phyloP scores from a whole-genome alignment of 2,797 vertebrate genomes.

The Chloroceryle inda region DNA sequence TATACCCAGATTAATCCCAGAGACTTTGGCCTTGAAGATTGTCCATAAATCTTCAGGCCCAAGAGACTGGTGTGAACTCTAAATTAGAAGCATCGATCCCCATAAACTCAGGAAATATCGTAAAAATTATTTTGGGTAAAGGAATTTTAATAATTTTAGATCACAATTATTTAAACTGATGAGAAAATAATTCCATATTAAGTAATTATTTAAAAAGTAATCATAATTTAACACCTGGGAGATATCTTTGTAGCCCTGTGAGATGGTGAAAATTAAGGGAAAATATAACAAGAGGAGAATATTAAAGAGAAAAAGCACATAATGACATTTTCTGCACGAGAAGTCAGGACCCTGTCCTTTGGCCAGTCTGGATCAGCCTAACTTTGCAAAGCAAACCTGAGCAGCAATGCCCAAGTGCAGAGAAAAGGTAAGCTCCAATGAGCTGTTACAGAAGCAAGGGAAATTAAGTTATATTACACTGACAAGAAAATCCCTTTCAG shows the following conservation, averaged over 20 bases:
- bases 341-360: not conserved
- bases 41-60: not conserved
- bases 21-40: not conserved
- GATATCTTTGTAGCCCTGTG: not conserved
- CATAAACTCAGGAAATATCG: not conserved
- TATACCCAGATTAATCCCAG: not conserved
- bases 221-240: not conserved
- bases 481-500: not conserved
- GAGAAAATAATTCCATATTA: not conserved
- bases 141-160: not conserved
- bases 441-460: not conserved
- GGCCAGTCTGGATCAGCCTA: not conserved
- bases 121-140: not conserved
- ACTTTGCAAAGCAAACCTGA: not conserved
- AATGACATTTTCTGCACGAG: not conserved
- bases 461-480: not conserved
- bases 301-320: not conserved
- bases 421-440: not conserved
- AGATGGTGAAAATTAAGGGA: not conserved
- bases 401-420: not conserved
- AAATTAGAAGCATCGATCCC: not conserved
- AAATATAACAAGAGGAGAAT: not conserved
- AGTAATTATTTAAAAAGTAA: not conserved
- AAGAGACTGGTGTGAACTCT: not conserved
- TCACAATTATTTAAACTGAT: not conserved